Percentiles rank a stretch among this genome's conserved stretches.
These are phyloP conservation scores for Sturmia bella DNA, from an alignment of 2,888 invertebrate genomes.

Conservation along the genomic window DNA sequence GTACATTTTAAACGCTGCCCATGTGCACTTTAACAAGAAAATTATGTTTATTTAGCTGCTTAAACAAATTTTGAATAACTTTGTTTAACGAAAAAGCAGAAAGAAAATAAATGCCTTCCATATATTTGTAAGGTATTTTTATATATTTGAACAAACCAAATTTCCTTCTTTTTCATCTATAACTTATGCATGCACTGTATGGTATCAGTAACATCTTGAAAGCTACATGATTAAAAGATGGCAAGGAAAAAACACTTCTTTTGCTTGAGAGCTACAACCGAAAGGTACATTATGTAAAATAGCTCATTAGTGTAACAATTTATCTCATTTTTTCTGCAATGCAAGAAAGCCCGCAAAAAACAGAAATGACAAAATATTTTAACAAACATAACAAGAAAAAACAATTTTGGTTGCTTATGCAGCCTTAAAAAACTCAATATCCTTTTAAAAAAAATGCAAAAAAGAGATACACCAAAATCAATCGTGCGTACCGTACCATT, in stretches of 20 bases:
- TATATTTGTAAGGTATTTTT: too few species aligned
- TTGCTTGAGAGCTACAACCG: constrained; percentile 24
- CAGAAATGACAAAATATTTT: constrained; percentile 64
- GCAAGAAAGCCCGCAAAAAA: background rate
- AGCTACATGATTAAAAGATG: constrained; percentile 33
- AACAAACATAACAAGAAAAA: constrained; percentile 50
- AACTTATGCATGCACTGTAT: constrained; percentile 40
- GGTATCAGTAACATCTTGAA: constrained; percentile 46
- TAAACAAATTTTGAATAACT: constrained; percentile 14
- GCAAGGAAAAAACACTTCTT: background rate
- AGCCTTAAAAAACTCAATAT: constrained; percentile 31
- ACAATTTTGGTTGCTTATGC: background rate
- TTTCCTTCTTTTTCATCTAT: background rate
- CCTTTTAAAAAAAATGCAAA: constrained; percentile 2
- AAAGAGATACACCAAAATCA: constrained; percentile 58
- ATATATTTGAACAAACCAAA: background rate
- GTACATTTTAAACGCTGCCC: too few species aligned
- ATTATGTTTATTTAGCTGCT: background rate
- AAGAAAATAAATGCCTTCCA: too few species aligned
- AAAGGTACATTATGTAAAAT: constrained; percentile 67
- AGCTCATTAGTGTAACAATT: constrained; percentile 70
- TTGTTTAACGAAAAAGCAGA: background rate
- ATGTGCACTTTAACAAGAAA: background rate
- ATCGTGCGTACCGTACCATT: constrained; percentile 63
- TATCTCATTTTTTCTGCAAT: constrained; percentile 46